Evolutionary conservation across 2,797 vertebrate genomes (phyloP), one percentile per base, ranked within the genome.

Genomic region (Moxostoma hubbsi): DNA sequence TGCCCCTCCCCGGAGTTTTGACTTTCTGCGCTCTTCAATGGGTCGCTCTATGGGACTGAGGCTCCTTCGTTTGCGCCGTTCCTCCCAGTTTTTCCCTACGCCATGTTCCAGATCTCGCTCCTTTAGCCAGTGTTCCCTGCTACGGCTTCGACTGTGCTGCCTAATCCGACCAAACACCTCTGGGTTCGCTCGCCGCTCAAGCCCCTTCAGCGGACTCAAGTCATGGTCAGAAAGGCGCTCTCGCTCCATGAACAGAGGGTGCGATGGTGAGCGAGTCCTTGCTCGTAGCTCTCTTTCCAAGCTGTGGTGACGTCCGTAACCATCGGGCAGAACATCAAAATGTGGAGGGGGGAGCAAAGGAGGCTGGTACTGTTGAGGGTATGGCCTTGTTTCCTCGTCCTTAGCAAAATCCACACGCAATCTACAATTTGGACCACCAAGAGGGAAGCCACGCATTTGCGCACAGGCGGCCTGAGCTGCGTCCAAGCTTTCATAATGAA

Each of bases 361-460:
- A 0, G 95, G 94, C 84, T 93, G 96, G 90, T 97, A 97, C 57
- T 95, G 96, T 7, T 94, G 93, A 0, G 96, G 96, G 65, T 98
- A 98, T 0, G 94, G 90, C 1, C 97, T 94, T 0, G 89, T 84
- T 83, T 98, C 97, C 91, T 99, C 98, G 0, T 96, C 96, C 84
- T 98, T 98, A 70, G 98, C 98, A 75, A 99, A 99, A 90, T 99
- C 98, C 73, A 99, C 97, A 0, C 98, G 90, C 8, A 99, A 94
- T 1, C 97, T 92, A 2, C 97, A 94, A 80, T 97, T 96, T 0
- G 96, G 94, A 0, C 96, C 98, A 0, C 96, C 97, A 80, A 99
- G 54, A 0, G 96, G 95, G 24, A 99, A 99, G 7, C 98, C 97
- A 76, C 97, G 92, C 98, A 99, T 99, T 86, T 99, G 97, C 0